Evolutionary conservation across 64 coral and sea anemone genomes (phyloP).

Genomic region (Actinia tenebrosa): DNA sequence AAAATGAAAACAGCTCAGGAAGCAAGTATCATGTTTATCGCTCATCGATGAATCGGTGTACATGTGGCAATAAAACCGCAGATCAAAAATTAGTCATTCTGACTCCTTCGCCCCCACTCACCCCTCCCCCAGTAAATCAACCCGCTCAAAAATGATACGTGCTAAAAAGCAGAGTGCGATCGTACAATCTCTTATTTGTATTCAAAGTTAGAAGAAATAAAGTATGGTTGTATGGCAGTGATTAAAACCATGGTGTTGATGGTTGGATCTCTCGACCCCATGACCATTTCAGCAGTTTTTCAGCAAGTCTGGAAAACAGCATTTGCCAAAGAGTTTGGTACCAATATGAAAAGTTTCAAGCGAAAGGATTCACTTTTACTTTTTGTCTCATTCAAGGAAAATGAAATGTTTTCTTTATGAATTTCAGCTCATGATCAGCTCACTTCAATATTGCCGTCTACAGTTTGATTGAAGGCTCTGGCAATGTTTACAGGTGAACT

Average conservation of each 20-base stretch:
- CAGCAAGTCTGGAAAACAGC: neutral
- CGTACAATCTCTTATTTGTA: neutral
- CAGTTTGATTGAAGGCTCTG: slow-evolving; percentile 3
- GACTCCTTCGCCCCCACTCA: neutral
- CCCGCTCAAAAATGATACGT: neutral
- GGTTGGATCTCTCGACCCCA: neutral
- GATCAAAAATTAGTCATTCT: neutral
- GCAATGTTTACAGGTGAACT: neutral
- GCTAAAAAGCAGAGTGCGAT: neutral
- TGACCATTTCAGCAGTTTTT: neutral
- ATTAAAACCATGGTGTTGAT: neutral
- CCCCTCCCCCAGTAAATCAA: neutral
- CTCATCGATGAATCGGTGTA: neutral
- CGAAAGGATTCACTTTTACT: neutral
- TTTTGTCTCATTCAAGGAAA: slow-evolving; percentile 13
- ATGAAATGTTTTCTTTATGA: neutral
- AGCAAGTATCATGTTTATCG: neutral
- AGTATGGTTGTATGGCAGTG: neutral
- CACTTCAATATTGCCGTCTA: neutral
- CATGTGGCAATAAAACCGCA: neutral
- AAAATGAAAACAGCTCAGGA: slow-evolving; percentile 8
- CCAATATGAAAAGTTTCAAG: neutral
- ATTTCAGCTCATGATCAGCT: neutral
- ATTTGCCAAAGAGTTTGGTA: neutral
- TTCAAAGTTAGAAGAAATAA: neutral